Base-by-base conservation (phyloP, 1,140 invertebrate genomes). In the Bombus ignitus region DNA sequence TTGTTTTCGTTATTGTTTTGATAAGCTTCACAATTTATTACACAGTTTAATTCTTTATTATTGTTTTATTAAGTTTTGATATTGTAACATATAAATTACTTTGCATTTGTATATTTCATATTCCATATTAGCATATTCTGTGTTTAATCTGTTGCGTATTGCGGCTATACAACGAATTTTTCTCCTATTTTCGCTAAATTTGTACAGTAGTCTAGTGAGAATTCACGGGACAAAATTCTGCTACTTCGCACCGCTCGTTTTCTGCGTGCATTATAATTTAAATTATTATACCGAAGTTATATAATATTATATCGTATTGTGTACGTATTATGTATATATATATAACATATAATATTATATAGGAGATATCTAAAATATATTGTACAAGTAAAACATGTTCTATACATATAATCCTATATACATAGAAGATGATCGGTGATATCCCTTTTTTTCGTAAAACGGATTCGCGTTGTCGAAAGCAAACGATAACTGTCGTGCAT, bases 401-500 rank as follows among this genome's bases (percentile, higher is more conserved):
- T 59, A 53, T 57, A 81, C 8, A 35, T 57, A 37, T 72, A 71
- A 81, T 65, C 3, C 32, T 76, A 59, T 4, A 12, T 6, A 15
- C n/a, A 12, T 37, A 57, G 5, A 39, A 35, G 13, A 25, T 8
- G 39, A n/a, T 75, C 53, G n/a, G 62, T 32, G 13, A 65, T 65
- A 65, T 65, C n/a, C 13, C 32, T 65, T 13, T 65, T 32, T 65
- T 65, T 32, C 13, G 13, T 32, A 32, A 15, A 32, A 65, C 13
- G n/a, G 15, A 18, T 28, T 73, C 75, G 65, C 71, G 15, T 1
- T 47, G 53, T 12, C 35, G 37, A 37, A 68, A 79, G 42, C 3
- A 74, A 66, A 53, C 18, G 80, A 86, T 89, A 79, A 83, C 85
- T 87, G 81, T 83, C 84, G 76, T n/a, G 80, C 84, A 86, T 83